Percentiles rank a stretch among this genome's conserved stretches.
These are phyloP conservation scores for Lepus timidus DNA, from an alignment of 2,113 vertebrate species.

Conservation along the genomic window DNA sequence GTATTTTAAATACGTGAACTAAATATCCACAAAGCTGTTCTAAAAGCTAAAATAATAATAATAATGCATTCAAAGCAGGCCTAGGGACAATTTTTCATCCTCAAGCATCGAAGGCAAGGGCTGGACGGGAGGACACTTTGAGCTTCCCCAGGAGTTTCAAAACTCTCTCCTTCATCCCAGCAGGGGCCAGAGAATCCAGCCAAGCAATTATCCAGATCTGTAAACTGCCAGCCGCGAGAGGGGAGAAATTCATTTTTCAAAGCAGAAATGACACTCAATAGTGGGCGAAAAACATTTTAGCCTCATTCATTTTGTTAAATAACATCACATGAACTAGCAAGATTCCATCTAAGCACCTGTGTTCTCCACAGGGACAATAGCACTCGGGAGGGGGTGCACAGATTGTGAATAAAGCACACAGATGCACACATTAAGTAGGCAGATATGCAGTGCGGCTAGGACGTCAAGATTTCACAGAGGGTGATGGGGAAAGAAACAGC, in stretches of 20 bases:
- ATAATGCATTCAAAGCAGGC: background rate
- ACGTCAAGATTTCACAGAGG: background rate
- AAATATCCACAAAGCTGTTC: background rate
- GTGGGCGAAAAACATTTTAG: background rate
- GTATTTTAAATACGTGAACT: background rate
- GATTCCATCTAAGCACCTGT: background rate
- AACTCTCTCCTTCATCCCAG: background rate
- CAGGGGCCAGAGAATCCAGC: background rate
- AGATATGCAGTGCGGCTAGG: background rate
- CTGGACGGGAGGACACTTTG: background rate
- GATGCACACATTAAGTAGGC: background rate
- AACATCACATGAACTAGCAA: background rate
- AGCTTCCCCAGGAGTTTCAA: background rate
- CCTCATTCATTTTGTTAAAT: slow-evolving; percentile 48
- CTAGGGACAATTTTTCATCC: background rate
- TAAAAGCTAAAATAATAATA: background rate
- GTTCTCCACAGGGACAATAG: background rate
- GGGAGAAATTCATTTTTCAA: background rate
- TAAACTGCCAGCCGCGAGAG: background rate
- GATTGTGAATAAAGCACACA: background rate
- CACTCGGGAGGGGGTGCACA: background rate
- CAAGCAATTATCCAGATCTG: background rate
- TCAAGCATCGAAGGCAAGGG: background rate
- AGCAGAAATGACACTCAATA: slow-evolving; percentile 33
- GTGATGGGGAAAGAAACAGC: background rate